Percentiles rank a stretch among this genome's conserved stretches.
These are phyloP conservation scores for Elephantulus edwardii DNA, from an alignment of 2,113 vertebrate genomes.

Conservation along the genomic window DNA sequence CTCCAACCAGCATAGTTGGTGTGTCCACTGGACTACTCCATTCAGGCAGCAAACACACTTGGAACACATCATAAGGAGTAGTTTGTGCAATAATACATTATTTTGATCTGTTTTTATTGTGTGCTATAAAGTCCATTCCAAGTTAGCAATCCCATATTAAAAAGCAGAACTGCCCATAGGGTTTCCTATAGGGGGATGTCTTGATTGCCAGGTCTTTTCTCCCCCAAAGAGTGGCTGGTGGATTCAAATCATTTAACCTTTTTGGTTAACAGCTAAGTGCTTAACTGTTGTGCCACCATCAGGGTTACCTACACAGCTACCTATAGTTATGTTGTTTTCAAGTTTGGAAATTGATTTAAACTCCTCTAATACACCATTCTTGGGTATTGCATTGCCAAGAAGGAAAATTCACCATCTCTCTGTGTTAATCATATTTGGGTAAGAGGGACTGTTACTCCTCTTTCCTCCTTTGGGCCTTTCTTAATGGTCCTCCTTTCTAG, in stretches of 20 bases:
- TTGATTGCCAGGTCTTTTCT: too few relatives aligned
- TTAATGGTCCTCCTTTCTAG: neutral
- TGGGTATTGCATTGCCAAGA: neutral
- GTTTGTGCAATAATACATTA: neutral
- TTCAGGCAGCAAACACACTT: neutral
- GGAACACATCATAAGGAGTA: neutral
- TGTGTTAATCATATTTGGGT: neutral
- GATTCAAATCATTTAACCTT: too few relatives aligned
- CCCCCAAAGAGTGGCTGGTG: too few relatives aligned
- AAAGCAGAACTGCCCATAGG: too few relatives aligned
- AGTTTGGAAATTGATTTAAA: too few relatives aligned
- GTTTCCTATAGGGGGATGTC: too few relatives aligned
- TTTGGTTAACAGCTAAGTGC: too few relatives aligned
- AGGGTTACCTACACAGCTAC: too few relatives aligned
- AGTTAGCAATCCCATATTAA: too few relatives aligned
- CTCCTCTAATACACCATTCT: too few relatives aligned
- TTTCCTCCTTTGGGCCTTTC: neutral
- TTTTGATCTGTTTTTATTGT: neutral
- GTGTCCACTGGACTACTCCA: neutral
- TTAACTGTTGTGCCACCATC: too few relatives aligned
- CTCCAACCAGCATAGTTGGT: neutral
- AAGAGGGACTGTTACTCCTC: neutral
- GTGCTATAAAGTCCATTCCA: neutral
- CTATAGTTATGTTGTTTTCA: too few relatives aligned
- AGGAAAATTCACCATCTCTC: neutral